A percentile compares a stretch with the other conserved stretches of the same genome.
Conservation (phyloP, 2,113 vertebrate genomes). For the Takifugu flavidus region DNA sequence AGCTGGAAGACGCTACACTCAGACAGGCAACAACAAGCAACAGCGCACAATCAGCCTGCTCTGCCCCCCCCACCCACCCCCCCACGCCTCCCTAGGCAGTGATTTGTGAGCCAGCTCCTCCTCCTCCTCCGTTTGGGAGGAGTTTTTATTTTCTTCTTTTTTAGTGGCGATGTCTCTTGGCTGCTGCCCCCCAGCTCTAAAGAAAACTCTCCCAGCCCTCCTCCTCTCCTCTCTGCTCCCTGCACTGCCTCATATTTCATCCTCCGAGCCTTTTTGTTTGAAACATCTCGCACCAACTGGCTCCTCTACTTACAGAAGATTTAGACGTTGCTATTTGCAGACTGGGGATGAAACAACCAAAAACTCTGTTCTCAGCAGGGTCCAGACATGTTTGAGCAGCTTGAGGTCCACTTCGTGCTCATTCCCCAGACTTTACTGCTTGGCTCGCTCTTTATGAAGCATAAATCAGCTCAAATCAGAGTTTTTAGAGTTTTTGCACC, state of each 20-base stretch:
- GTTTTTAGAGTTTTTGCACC: not conserved
- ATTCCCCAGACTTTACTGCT: slow-evolving; percentile 16
- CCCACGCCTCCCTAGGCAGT: slow-evolving; percentile 60
- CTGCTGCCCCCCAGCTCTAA: slow-evolving; percentile 47
- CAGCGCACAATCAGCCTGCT: slow-evolving; percentile 35
- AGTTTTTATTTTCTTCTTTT: slow-evolving; percentile 57
- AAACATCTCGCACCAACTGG: slow-evolving; percentile 35
- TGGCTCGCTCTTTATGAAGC: slow-evolving; percentile 2
- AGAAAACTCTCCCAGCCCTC: slow-evolving; percentile 37
- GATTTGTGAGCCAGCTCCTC: slow-evolving; percentile 72
- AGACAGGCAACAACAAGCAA: slow-evolving; percentile 64
- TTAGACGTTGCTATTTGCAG: slow-evolving; percentile 47
- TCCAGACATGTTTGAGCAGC: slow-evolving; percentile 33
- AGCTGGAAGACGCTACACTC: slow-evolving; percentile 32
- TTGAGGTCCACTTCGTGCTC: slow-evolving; percentile 15
- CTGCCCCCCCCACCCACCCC: slow-evolving; percentile 53
- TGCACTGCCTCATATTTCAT: slow-evolving; percentile 63
- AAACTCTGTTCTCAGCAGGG: slow-evolving; percentile 9
- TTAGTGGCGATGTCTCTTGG: slow-evolving; percentile 45
- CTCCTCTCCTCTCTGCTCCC: slow-evolving; percentile 17
- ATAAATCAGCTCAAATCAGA: slow-evolving; percentile 24
- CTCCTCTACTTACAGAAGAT: slow-evolving; percentile 34
- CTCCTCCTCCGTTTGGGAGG: slow-evolving; percentile 50
- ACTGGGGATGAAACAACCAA: slow-evolving; percentile 3
- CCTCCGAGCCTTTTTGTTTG: slow-evolving; percentile 52